These are phyloP conservation scores for Ailurus styani DNA, from an alignment of 2,113 vertebrate genomes.

Conservation along the genomic window DNA sequence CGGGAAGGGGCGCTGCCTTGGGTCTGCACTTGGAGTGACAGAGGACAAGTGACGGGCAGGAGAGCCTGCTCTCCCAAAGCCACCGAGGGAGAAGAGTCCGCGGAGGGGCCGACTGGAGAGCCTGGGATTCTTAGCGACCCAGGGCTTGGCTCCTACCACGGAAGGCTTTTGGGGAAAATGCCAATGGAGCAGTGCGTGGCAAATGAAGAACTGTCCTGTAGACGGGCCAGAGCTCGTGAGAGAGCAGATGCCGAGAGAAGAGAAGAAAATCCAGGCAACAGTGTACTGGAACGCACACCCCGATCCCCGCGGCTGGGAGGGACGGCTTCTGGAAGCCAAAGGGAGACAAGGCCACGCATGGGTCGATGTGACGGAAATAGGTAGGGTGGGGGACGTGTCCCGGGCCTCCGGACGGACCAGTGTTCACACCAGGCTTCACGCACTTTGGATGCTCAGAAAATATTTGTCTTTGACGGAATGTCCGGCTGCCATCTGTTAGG, in stretches of 20 bases:
- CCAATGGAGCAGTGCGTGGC: neutral
- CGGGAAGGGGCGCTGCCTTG: neutral
- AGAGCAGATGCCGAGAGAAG: neutral
- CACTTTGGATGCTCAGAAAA: neutral
- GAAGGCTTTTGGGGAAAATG: neutral
- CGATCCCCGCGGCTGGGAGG: too few species aligned
- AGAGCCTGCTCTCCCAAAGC: neutral
- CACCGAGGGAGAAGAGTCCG: accelerated
- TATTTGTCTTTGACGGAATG: too few species aligned
- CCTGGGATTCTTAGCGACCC: neutral
- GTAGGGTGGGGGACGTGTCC: accelerated
- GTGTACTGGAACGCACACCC: accelerated
- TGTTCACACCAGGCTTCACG: neutral
- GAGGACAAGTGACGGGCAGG: neutral
- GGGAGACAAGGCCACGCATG: neutral
- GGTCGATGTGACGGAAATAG: neutral
- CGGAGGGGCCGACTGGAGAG: neutral
- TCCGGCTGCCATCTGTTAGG: neutral
- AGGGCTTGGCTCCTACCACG: neutral
- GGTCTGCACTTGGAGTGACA: neutral
- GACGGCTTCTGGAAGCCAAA: neutral
- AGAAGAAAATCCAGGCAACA: neutral
- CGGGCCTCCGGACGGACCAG: neutral
- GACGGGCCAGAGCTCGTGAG: accelerated
- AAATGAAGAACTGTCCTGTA: accelerated